Evolutionary conservation across 1,140 invertebrate species (phyloP), one percentile per base, ranked within the genome.

Genomic region (Archivesica marissinica): DNA sequence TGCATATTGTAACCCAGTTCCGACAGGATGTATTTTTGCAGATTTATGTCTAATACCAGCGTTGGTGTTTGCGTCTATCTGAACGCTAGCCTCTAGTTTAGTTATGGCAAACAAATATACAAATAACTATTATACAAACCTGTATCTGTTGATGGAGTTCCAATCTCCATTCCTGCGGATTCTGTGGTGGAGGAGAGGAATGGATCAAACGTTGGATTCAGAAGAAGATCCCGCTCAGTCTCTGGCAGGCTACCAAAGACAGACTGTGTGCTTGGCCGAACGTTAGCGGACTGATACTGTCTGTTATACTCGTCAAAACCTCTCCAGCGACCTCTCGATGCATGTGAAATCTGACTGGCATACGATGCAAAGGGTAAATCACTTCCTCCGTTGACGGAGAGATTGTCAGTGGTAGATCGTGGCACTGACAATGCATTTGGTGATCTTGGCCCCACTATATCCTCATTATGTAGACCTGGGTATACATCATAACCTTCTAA

Each of bases 211-310:
- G 17, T 44, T n/a, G 75, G 52, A 39, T 61, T 61, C 20, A 78
- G 25, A 17, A 56, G 17, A n/a, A 23, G 64, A 38, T 66, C 33
- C 3, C 59, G 11, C n/a, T 38, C 25, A n/a, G 38, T 44, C 20
- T 41, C 76, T 2, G 61, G 15, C 59, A 64, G 20, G 38, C 59
- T 80, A 33, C 61, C 77, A 66, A 66, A 64, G n/a, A 74, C 50
- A 56, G 87, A 79, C 2, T 86, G 85, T 17, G 25, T 81, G 41
- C 78, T 76, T 50, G 87, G 85, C n/a, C 75, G 85, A 3, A 72
- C 68, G 33, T 81, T 85, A 68, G 77, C 61, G 3, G 72, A 56
- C 23, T 23, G 41, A 9, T 30, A 13, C 15, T 0, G 30, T 64
- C 15, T 25, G n/a, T 20, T 33, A 17, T 25, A 6, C 38, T 33